These are phyloP conservation scores for Drymonia ruficornis DNA, from an alignment of 2,888 invertebrate species.

Conservation along the genomic window DNA sequence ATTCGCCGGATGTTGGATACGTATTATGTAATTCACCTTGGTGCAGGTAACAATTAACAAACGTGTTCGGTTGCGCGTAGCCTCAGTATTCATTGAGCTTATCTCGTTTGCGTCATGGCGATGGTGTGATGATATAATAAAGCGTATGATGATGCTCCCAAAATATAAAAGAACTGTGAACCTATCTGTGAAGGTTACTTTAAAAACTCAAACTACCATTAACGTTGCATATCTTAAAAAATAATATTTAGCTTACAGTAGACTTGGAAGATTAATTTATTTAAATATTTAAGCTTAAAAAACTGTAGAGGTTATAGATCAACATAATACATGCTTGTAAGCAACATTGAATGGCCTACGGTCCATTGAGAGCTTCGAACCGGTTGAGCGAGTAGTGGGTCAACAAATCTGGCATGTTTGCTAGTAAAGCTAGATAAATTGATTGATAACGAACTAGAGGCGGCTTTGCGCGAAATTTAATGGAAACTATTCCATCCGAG, in stretches of 20 bases:
- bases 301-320: conserved; percentile 27
- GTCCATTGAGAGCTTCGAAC: conserved; percentile 63
- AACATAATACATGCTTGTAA: conserved; percentile 24
- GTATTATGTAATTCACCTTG: conserved; percentile 30
- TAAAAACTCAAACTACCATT: conserved; percentile 14
- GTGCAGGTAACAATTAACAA: conserved; percentile 28
- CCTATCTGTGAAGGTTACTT: conserved; percentile 28
- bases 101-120: conserved; percentile 30
- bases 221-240: conserved; percentile 10
- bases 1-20: not conserved
- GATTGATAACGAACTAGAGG: conserved; percentile 74
- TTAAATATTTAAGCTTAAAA: conserved; percentile 23
- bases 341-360: conserved; percentile 57
- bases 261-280: conserved; percentile 21
- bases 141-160: conserved; percentile 24
- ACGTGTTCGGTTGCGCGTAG: conserved; percentile 22
- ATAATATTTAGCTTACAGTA: conserved; percentile 12
- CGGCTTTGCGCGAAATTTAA: conserved; percentile 71
- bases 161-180: conserved; percentile 28
- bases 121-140: conserved; percentile 35
- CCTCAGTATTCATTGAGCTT: conserved; percentile 29
- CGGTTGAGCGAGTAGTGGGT: conserved; percentile 64
- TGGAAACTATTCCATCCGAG: conserved; percentile 67
- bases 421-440: conserved; percentile 74
- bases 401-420: conserved; percentile 67